Percentiles rank a stretch among this genome's conserved stretches.
phyloP scores from a whole-genome alignment of 2,888 invertebrate species.

The Amblyjoppa proteus region DNA sequence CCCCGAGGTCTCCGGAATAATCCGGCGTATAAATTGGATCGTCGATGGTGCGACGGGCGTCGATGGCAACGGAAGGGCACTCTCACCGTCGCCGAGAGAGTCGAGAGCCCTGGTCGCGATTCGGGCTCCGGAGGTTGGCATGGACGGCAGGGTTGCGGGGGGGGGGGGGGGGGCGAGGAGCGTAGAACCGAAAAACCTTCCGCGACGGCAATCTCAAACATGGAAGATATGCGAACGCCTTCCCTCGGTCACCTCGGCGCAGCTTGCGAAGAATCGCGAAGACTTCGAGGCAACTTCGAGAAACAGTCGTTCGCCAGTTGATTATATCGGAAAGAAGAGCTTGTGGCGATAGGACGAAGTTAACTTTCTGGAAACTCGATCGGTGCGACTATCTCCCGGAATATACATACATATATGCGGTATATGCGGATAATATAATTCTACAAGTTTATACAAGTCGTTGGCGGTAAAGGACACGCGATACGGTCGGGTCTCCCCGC shows the following conservation, averaged over 20 bases:
- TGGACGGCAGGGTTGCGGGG: constrained; percentile 45
- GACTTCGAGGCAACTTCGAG: constrained; percentile 17
- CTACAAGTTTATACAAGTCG: constrained; percentile 28
- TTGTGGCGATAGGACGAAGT: constrained; percentile 5
- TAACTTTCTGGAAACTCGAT: constrained; percentile 49
- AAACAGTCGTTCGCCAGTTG: constrained; percentile 32
- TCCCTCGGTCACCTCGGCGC: neutral
- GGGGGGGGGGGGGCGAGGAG: constrained; percentile 62
- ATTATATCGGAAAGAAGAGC: constrained; percentile 38
- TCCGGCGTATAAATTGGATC: constrained; percentile 84
- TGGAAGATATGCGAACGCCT: constrained; percentile 23
- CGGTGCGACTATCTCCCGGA: constrained; percentile 3
- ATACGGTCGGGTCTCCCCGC: constrained; percentile 23
- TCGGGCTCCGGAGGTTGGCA: constrained; percentile 37
- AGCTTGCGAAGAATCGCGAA: constrained; percentile 14
- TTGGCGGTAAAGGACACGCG: constrained; percentile 31
- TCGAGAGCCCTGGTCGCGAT: constrained; percentile 67
- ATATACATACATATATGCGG: constrained; percentile 16
- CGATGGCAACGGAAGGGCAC: constrained; percentile 63
- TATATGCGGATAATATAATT: constrained; percentile 44
- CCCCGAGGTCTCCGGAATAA: constrained; percentile 78
- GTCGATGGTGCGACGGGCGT: constrained; percentile 76
- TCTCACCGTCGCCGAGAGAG: constrained; percentile 61
- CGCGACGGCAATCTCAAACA: constrained; percentile 46
- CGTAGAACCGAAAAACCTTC: constrained; percentile 30